Evolutionary conservation across 2,797 vertebrate genomes (phyloP).

Genomic region (Heteromormyrus szaboi): DNA sequence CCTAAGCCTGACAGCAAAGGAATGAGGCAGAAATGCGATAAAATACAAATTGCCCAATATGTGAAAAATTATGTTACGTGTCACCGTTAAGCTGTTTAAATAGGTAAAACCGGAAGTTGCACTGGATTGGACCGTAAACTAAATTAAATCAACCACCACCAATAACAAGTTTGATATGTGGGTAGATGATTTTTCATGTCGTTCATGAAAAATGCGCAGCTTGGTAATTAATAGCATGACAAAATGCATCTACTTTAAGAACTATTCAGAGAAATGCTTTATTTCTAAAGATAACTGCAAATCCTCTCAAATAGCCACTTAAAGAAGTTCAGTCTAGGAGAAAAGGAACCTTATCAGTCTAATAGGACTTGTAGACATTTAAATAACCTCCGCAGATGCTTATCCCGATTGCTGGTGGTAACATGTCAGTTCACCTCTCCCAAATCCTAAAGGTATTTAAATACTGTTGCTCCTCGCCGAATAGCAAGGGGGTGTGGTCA

Average conservation of each 20-base stretch:
- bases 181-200: neutral
- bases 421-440: neutral
- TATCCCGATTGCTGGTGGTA: neutral
- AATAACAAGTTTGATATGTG: neutral
- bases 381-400: neutral
- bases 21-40: neutral
- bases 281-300: neutral
- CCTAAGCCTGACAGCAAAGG: neutral
- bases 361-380: slow-evolving; percentile 3
- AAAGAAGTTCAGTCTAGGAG: neutral
- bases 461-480: neutral
- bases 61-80: neutral
- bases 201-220: neutral
- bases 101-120: neutral
- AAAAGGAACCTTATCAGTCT: neutral
- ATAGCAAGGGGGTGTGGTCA: slow-evolving; percentile 9
- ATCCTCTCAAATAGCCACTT: neutral
- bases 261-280: neutral
- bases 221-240: neutral
- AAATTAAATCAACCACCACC: neutral
- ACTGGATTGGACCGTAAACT: neutral
- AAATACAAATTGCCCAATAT: neutral
- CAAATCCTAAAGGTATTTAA: neutral
- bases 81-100: neutral
- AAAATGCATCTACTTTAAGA: neutral